phyloP scores from a whole-genome alignment of 2,113 vertebrate species.

The Prolemur simus region DNA sequence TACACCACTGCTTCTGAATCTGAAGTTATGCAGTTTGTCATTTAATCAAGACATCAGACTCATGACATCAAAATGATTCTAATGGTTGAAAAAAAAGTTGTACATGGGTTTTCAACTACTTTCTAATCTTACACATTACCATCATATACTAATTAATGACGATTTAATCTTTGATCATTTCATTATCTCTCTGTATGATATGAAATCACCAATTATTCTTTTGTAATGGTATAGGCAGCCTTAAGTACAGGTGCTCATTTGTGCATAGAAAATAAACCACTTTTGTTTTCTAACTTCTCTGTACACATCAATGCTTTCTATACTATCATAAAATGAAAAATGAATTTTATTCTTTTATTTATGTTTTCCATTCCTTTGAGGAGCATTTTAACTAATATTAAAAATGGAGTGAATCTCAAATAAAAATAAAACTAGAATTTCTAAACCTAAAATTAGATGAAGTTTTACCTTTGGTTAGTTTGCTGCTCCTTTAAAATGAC shows the following conservation, averaged over 20 bases:
- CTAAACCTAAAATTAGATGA: conserved; percentile 39
- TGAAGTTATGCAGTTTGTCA: background rate
- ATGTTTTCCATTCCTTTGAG: background rate
- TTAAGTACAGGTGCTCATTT: background rate
- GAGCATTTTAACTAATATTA: conserved; percentile 14
- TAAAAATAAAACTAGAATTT: conserved; percentile 37
- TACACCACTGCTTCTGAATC: background rate
- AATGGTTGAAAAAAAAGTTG: conserved; percentile 24
- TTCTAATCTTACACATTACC: conserved; percentile 19
- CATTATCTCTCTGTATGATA: background rate
- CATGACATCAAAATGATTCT: background rate
- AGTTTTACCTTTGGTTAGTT: background rate
- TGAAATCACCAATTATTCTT: background rate
- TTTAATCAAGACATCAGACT: too few relatives aligned
- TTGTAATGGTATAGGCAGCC: background rate
- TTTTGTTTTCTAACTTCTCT: conserved; percentile 47
- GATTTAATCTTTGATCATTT: background rate
- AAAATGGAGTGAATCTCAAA: conserved; percentile 27
- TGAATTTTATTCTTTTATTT: background rate
- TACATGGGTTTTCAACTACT: conserved; percentile 14
- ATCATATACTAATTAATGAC: background rate
- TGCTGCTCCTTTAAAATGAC: conserved; percentile 52
- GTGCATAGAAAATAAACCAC: background rate
- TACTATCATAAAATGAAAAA: conserved; percentile 46
- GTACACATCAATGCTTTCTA: background rate